These are phyloP conservation scores for Malurus cyaneus DNA, from an alignment of 2,113 vertebrate species.

Conservation along the genomic window DNA sequence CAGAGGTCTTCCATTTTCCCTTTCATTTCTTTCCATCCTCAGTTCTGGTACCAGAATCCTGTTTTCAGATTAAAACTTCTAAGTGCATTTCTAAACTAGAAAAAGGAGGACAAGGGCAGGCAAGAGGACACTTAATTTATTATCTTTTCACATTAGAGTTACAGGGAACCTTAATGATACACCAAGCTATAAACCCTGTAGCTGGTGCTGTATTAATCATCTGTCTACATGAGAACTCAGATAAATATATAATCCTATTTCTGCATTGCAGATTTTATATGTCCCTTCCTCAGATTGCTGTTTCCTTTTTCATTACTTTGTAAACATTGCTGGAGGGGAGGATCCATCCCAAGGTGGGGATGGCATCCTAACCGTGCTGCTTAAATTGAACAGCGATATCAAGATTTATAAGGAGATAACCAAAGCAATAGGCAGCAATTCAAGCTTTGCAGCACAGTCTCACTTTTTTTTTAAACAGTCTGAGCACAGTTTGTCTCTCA, in stretches of 20 bases:
- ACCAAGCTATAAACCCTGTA: constrained; percentile 36
- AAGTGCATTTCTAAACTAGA: constrained; percentile 9
- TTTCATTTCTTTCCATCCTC: neutral
- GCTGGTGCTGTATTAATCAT: constrained; percentile 40
- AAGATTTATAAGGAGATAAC: neutral
- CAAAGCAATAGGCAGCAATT: neutral
- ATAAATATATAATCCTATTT: constrained; percentile 47
- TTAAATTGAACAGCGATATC: neutral
- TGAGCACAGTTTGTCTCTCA: neutral
- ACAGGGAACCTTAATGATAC: constrained; percentile 46
- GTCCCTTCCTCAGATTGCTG: neutral
- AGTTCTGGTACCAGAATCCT: neutral
- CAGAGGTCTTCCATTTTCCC: neutral
- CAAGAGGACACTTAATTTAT: constrained; percentile 51
- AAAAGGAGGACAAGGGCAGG: constrained; percentile 64
- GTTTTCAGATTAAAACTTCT: constrained; percentile 45
- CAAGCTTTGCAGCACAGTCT: neutral
- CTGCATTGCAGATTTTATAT: constrained; percentile 30
- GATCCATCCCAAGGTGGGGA: neutral
- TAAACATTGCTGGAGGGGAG: neutral
- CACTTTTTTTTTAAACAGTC: neutral
- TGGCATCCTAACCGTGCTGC: neutral
- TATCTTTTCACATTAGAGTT: constrained; percentile 50
- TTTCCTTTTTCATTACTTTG: neutral
- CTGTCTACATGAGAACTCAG: constrained; percentile 38